Percentiles rank a stretch among this genome's conserved stretches.
phyloP scores from a whole-genome alignment of 2,113 vertebrate genomes.

The Ellobius talpinus region DNA sequence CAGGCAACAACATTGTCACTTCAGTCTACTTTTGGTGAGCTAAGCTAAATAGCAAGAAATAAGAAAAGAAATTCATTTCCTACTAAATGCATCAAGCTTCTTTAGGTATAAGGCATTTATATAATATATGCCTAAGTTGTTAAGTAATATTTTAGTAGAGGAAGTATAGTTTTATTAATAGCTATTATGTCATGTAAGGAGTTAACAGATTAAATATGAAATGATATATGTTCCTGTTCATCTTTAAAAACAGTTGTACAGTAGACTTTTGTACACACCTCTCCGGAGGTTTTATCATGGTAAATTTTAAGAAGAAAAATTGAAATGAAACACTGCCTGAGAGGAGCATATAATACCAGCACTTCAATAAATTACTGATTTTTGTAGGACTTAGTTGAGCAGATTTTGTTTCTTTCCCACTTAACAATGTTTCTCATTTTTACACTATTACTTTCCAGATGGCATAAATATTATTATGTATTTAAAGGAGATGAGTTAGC shows the following conservation, averaged over 20 bases:
- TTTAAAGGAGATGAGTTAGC: not conserved
- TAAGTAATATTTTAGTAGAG: not conserved
- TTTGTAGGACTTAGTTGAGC: not conserved
- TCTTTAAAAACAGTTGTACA: not conserved
- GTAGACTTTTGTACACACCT: not conserved
- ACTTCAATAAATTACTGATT: not conserved
- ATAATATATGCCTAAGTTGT: not conserved
- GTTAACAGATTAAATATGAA: not conserved
- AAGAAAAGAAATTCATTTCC: not conserved
- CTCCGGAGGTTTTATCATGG: not conserved
- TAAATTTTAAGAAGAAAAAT: not conserved
- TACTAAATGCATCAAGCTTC: not conserved
- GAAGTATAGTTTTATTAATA: not conserved
- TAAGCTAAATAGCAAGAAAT: not conserved
- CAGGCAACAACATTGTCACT: not conserved
- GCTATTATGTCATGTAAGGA: not conserved
- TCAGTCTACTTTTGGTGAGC: not conserved
- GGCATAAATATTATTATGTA: not conserved
- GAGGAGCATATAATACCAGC: not conserved
- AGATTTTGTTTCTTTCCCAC: not conserved
- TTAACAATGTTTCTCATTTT: not conserved
- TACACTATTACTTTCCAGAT: not conserved
- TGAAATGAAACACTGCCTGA: not conserved
- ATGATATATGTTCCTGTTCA: not conserved
- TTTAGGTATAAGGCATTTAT: not conserved